Percentiles rank a stretch among this genome's conserved stretches.
Evolutionary conservation across 2,888 invertebrate species (phyloP).

Genomic region (Portevinia maculata): DNA sequence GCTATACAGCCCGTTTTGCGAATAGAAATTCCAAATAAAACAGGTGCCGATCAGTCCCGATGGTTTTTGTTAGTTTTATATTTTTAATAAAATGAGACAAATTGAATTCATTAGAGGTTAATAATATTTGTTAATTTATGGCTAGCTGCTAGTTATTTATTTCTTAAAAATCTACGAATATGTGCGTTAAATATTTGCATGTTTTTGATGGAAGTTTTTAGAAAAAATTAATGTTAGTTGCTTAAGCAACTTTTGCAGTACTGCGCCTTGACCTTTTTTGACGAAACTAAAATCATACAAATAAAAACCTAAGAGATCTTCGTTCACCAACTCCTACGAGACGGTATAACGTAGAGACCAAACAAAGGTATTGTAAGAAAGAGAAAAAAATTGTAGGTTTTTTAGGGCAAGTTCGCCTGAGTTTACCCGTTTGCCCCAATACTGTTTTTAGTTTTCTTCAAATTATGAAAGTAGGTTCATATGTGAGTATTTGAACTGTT

Average conservation of each 20-base stretch:
- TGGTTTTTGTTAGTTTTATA: slow-evolving; percentile 33
- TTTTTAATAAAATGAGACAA: slow-evolving; percentile 45
- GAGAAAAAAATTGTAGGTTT: no score
- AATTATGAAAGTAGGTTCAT: no score
- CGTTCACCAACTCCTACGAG: no score
- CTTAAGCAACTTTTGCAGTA: no score
- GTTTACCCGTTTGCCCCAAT: no score
- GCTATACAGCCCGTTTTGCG: neutral
- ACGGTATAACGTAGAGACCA: no score
- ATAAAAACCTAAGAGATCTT: no score
- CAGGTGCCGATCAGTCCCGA: slow-evolving; percentile 1
- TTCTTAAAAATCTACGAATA: neutral
- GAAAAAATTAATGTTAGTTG: neutral
- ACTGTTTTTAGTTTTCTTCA: no score
- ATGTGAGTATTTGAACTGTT: no score
- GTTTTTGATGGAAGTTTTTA: neutral
- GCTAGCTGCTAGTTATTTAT: neutral
- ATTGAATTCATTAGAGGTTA: slow-evolving; percentile 49
- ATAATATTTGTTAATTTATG: neutral
- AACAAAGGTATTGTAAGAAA: no score
- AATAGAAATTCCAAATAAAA: neutral
- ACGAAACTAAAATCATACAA: neutral
- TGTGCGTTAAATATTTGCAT: neutral
- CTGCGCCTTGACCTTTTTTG: neutral
- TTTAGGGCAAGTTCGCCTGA: no score